These are phyloP conservation scores for Polydrusus pterygomalis DNA, from an alignment of 2,888 invertebrate genomes.

Conservation along the genomic window DNA sequence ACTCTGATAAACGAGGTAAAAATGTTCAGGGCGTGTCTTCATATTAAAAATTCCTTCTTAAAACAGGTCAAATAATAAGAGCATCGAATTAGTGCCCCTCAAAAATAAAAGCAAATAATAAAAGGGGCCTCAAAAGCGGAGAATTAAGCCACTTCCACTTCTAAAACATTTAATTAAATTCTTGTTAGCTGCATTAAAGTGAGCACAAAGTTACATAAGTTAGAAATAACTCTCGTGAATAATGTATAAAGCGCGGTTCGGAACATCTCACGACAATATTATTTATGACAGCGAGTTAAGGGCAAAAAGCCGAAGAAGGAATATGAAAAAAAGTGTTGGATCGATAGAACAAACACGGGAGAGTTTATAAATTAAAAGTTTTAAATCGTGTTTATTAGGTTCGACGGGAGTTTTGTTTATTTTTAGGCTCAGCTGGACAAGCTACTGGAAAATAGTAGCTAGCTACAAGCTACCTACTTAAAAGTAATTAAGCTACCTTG, in stretches of 20 bases:
- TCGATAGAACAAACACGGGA: constrained; percentile 19
- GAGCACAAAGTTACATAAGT: constrained; percentile 57
- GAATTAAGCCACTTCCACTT: constrained; percentile 41
- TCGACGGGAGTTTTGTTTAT: not conserved
- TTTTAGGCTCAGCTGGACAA: too few relatives aligned
- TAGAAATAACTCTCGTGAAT: constrained; percentile 59
- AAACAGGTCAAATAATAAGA: not conserved
- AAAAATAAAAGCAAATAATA: constrained; percentile 32
- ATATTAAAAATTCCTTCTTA: constrained; percentile 14
- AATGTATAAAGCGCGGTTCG: constrained; percentile 59
- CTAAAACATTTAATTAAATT: constrained; percentile 56
- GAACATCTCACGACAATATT: constrained; percentile 59
- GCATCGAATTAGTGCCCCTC: constrained; percentile 1
- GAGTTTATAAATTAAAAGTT: constrained; percentile 13
- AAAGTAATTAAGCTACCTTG: too few relatives aligned
- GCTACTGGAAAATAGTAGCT: too few relatives aligned
- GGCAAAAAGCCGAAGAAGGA: constrained; percentile 9
- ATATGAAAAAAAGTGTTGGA: not conserved
- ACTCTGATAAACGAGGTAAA: too few relatives aligned
- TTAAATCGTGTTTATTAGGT: not conserved
- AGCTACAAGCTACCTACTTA: too few relatives aligned
- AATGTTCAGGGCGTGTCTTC: too few relatives aligned
- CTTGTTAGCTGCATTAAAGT: constrained; percentile 54
- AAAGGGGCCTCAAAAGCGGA: constrained; percentile 24
- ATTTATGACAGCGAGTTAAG: constrained; percentile 57